Conservation (phyloP, 2,797 vertebrate species). For the Moxostoma hubbsi region DNA sequence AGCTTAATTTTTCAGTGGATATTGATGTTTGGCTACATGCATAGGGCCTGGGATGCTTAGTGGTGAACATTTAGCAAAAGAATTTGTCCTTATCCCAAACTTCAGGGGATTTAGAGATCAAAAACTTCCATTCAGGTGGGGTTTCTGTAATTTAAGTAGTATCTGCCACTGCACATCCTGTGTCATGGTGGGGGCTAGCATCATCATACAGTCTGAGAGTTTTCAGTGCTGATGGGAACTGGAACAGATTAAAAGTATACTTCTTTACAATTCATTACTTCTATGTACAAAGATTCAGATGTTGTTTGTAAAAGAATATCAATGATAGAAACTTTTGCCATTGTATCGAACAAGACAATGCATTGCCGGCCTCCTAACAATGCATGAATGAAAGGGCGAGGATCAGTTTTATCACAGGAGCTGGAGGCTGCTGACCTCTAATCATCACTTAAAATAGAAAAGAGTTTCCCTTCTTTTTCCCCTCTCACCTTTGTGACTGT, state of each 20-base stretch:
- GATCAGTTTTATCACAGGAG: too few species aligned
- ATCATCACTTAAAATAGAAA: too few species aligned
- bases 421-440: too few species aligned
- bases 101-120: background rate
- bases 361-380: slow-evolving; percentile 5
- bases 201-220: background rate
- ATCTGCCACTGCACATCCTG: background rate
- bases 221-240: background rate
- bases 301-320: background rate
- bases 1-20: too few species aligned
- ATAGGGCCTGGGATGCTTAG: background rate
- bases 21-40: background rate
- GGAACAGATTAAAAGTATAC: background rate
- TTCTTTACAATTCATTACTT: background rate
- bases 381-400: background rate
- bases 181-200: background rate
- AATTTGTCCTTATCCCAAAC: background rate
- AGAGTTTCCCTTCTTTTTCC: too few species aligned
- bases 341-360: background rate
- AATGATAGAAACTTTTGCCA: background rate
- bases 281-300: background rate
- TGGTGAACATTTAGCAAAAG: background rate
- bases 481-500: too few species aligned
- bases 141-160: background rate
- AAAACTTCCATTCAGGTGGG: background rate